Base-by-base conservation (phyloP, 2,113 vertebrate species). In the Coptodon bakossiorum region DNA sequence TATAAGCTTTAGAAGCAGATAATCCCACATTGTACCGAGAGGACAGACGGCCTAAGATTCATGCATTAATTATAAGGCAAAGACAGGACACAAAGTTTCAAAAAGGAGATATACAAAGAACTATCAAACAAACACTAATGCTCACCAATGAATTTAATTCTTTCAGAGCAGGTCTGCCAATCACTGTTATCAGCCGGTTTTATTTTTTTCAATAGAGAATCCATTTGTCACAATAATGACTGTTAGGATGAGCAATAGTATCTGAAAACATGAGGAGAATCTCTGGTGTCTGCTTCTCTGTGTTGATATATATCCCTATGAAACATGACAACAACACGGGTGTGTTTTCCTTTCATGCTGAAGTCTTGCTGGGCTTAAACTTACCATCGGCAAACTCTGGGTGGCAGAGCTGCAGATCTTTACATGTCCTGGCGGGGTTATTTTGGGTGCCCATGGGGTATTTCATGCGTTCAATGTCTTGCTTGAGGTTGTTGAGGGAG, bases 381-480 rank as follows among this genome's bases (percentile, higher is more conserved):
- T 38, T 95, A 99, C 99, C 99, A 4, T 99, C 98, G 10, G 97
- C 96, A 96, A 99, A 99, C 86, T 99, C 98, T 0, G 98, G 98
- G 87, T 99, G 99, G 95, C 97, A 97, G 68, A 99, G 98, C n/a
- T 99, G 98, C 90, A 99, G 95, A 38, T 99, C 99, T 86, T 98
- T 99, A 94, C 99, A 99, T 3, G 98, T 99, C 73, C 98, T 96
- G 66, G 98, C 98, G 1, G 99, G 99, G 94, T 99, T 99, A 80
- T 95, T 98, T 86, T 98, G 97, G 0, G 98, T 99, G 40, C 99
- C 98, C 97, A 98, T 97, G 1, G 99, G 99, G 82, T 98, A 99
- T 90, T 99, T 99, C 98, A 99, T 99, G 16, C 98, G 97, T 82
- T 99, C 98, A 1, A 99, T 99, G 88, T 99, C 98, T 91, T 99